Conservation (phyloP, 1,140 invertebrate species). For the Dinoponera quadriceps region DNA sequence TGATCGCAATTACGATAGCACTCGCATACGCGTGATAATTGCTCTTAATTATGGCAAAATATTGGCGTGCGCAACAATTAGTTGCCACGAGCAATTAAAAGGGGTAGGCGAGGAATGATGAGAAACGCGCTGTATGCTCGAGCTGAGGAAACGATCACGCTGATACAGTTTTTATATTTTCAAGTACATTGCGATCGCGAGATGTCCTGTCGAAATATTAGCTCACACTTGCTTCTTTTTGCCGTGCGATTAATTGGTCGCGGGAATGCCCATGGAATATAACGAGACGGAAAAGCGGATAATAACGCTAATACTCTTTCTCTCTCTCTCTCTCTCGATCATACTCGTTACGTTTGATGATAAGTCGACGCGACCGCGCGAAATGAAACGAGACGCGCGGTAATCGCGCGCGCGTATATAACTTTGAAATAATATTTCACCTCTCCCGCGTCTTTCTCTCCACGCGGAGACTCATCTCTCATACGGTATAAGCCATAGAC, state of each 20-base stretch:
- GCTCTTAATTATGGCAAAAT: neutral
- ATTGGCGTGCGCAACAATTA: neutral
- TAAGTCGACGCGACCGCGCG: too few species aligned
- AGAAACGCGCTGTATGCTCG: neutral
- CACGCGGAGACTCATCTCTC: conserved; percentile 39
- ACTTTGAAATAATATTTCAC: conserved; percentile 59
- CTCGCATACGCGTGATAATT: conserved; percentile 3
- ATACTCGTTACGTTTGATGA: too few species aligned
- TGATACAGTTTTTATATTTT: conserved; percentile 26
- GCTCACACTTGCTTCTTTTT: conserved; percentile 16
- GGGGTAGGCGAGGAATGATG: neutral
- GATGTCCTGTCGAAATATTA: conserved; percentile 58
- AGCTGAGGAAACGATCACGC: neutral
- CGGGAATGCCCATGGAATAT: conserved; percentile 1
- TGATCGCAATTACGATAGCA: neutral
- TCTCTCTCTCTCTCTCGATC: too few species aligned
- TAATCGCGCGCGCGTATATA: neutral
- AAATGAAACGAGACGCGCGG: neutral
- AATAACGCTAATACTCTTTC: neutral
- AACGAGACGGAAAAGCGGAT: neutral
- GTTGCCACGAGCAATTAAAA: neutral
- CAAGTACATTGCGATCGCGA: conserved; percentile 13
- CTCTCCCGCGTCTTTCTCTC: conserved; percentile 44
- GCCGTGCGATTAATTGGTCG: conserved; percentile 56
- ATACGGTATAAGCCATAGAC: conserved; percentile 66